Base-by-base conservation (phyloP, 2,113 vertebrate species). In the Polypterus bichir region DNA sequence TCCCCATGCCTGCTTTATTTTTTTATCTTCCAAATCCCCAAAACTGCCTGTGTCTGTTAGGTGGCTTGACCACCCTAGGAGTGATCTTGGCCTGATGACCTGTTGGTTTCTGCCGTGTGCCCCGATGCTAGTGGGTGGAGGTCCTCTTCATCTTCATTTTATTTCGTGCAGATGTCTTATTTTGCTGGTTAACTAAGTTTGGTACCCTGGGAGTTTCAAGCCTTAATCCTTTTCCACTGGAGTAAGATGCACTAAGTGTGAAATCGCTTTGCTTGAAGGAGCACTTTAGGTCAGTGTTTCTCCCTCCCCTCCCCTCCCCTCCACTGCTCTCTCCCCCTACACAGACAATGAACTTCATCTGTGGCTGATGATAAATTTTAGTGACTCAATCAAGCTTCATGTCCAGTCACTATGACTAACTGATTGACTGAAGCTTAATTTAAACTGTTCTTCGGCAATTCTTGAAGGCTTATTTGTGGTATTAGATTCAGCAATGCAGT, bases 191-290 rank as follows among this genome's bases (percentile, higher is more conserved):
- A 69, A 63, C 47, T 64, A 68, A 76, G 44, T 62, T 69, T 71
- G n/a, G 59, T 59, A 62, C 52, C 48, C 68, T 49, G 47, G 59
- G 62, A 46, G n/a, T 65, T 7, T n/a, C 64, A 59, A 27, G 55
- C 58, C 69, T 65, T 65, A 61, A 61, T 48, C 44, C 44, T 48
- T 60, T 57, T 74, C 69, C 72, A 64, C 49, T 65, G 59, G 59
- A 70, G 48, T 70, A 57, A 72, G 47, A 68, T 68, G 53, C 45
- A 74, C 68, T 66, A 72, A 72, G 59, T 74, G 60, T 76, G 72
- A 79, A 76, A 78, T 62, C 55, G 7, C 63, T 79, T 77, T 75
- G 44, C 67, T 72, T 49, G 64, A 51, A 74, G 72, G 61, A 58
- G 59, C 66, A 47, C 48, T 60, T 49, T 57, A 67, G 57, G 70